Conservation (phyloP, 1,140 invertebrate species). For the Lepidurus arcticus region DNA sequence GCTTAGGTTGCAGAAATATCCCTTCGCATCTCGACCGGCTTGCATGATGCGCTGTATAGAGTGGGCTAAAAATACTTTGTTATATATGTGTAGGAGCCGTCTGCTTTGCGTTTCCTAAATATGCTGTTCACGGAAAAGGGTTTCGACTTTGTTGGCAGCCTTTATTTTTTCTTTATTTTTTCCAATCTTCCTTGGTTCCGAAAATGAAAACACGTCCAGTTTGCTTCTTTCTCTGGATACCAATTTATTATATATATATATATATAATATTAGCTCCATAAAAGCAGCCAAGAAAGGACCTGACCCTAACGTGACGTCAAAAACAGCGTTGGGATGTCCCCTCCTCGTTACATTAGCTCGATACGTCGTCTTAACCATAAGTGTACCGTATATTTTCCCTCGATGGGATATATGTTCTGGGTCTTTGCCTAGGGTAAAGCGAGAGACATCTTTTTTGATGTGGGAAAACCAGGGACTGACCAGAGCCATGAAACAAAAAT, state of each 20-base stretch:
- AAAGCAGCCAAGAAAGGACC: too few species aligned
- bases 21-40: neutral
- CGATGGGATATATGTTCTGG: neutral
- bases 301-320: neutral
- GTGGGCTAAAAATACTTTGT: neutral
- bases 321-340: neutral
- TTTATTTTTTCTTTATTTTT: neutral
- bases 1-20: neutral
- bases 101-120: neutral
- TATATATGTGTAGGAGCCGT: neutral
- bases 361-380: neutral
- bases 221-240: too few species aligned
- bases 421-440: neutral
- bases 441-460: neutral
- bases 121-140: neutral
- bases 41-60: neutral
- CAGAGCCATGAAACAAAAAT: neutral
- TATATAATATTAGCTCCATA: too few species aligned
- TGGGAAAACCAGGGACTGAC: neutral
- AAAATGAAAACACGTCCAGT: too few species aligned
- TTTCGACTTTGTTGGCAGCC: neutral
- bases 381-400: constrained; percentile 12
- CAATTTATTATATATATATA: too few species aligned
- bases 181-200: too few species aligned
- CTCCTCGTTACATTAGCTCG: neutral